Conservation (phyloP, 2,888 invertebrate species). For the Dyspetes luteomarginatus region DNA sequence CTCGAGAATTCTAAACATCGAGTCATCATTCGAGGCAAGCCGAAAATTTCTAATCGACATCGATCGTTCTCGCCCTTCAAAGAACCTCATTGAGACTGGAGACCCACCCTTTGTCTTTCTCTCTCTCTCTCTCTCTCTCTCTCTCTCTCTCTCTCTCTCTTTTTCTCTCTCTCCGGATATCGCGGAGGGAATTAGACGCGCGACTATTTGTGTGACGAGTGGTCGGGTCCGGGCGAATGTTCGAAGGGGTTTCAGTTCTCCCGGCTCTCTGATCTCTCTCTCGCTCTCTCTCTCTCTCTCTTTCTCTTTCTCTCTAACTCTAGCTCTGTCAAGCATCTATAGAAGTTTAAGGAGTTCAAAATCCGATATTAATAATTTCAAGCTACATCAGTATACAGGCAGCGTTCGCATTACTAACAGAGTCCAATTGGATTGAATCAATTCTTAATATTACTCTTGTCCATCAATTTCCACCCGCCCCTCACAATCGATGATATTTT, state of each 20-base stretch:
- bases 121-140: conserved; percentile 21
- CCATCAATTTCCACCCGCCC: not conserved
- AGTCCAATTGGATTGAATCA: not conserved
- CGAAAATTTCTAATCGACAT: conserved; percentile 45
- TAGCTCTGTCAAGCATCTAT: not conserved
- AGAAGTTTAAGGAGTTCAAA: conserved; percentile 24
- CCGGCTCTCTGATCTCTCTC: conserved; percentile 44
- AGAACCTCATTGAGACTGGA: conserved; percentile 41
- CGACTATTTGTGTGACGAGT: conserved; percentile 53
- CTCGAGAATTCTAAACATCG: not conserved
- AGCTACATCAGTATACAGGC: not conserved
- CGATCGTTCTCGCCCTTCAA: conserved; percentile 32
- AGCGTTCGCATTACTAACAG: not conserved
- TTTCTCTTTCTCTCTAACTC: conserved; percentile 9
- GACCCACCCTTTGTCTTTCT: no score
- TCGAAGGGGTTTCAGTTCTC: conserved; percentile 34
- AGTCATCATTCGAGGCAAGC: not conserved
- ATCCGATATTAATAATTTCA: conserved; percentile 30
- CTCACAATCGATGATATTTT: not conserved
- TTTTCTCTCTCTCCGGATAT: conserved; percentile 11
- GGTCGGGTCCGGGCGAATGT: conserved; percentile 1
- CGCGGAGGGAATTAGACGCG: conserved; percentile 53
- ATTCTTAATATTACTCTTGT: not conserved
- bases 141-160: conserved; percentile 23
- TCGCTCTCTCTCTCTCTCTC: conserved; percentile 34